A percentile compares a stretch with the other conserved stretches of the same genome.
phyloP scores from a whole-genome alignment of 1,140 invertebrate genomes.

The Papilio aristodemus region DNA sequence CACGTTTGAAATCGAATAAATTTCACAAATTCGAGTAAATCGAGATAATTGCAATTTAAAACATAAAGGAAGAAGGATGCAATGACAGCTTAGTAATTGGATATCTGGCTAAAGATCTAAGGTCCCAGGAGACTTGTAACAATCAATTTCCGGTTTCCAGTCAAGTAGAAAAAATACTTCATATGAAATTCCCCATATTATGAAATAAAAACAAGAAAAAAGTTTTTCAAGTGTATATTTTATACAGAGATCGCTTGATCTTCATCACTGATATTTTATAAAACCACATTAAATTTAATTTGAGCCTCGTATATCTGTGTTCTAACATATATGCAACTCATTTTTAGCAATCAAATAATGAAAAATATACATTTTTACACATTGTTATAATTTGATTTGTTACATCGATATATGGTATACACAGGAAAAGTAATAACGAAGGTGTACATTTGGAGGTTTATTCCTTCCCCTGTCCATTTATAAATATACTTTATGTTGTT shows the following conservation, averaged over 20 bases:
- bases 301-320: too few relatives aligned
- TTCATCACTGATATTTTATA: too few relatives aligned
- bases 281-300: too few relatives aligned
- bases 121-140: background rate
- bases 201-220: background rate
- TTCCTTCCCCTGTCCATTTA: background rate
- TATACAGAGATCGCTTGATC: too few relatives aligned
- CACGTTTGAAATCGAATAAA: slow-evolving; percentile 1
- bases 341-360: too few relatives aligned
- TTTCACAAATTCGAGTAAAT: slow-evolving; percentile 9
- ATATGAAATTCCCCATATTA: background rate
- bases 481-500: slow-evolving; percentile 27
- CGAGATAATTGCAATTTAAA: slow-evolving; percentile 7
- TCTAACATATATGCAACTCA: too few relatives aligned
- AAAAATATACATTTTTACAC: too few relatives aligned
- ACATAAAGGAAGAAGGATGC: slow-evolving; percentile 13
- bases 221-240: background rate
- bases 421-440: background rate
- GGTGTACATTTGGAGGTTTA: background rate
- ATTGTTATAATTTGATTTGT: background rate
- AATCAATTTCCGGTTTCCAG: background rate
- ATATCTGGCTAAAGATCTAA: background rate
- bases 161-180: background rate
- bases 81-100: slow-evolving; percentile 16
- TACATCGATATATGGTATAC: background rate